phyloP scores from a whole-genome alignment of 2,113 vertebrate genomes.

The Sterna hirundo region DNA sequence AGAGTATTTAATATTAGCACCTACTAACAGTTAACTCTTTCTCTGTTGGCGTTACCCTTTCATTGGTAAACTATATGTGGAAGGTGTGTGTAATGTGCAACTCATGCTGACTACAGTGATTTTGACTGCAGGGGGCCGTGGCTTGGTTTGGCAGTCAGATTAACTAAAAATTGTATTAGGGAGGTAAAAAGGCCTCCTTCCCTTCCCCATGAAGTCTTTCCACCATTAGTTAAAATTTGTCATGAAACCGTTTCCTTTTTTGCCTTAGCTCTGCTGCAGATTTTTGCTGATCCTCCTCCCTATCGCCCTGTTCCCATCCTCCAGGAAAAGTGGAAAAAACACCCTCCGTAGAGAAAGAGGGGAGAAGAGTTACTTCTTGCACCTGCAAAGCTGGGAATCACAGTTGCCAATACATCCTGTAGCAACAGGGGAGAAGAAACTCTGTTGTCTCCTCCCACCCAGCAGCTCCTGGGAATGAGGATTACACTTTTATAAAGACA shows the following conservation, averaged over 20 bases:
- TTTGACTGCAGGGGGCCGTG: background rate
- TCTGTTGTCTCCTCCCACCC: background rate
- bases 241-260: background rate
- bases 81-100: background rate
- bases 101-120: background rate
- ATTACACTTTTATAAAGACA: conserved; percentile 13
- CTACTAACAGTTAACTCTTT: background rate
- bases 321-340: background rate
- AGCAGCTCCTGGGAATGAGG: background rate
- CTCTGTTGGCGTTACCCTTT: background rate
- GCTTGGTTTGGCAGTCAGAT: background rate
- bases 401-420: background rate
- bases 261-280: background rate
- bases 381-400: background rate
- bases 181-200: background rate
- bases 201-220: background rate
- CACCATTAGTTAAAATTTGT: background rate
- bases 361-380: background rate
- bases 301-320: background rate
- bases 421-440: background rate
- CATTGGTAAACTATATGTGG: background rate
- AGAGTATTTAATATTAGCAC: background rate
- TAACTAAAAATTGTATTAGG: background rate
- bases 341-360: background rate
- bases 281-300: background rate